phyloP scores from a whole-genome alignment of 2,797 vertebrate genomes.

The Rhinophrynus dorsalis region DNA sequence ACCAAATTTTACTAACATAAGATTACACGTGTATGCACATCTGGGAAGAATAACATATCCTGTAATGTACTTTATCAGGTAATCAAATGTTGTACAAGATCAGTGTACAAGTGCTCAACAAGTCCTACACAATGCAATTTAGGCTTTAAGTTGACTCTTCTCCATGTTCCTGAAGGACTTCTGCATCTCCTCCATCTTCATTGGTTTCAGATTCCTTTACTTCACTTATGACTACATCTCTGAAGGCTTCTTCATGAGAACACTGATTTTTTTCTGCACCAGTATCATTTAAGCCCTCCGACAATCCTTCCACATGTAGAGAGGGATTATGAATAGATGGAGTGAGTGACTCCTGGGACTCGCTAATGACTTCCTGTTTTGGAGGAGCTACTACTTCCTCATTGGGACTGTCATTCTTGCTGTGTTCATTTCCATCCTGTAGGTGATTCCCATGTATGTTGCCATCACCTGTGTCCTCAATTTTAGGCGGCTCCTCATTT shows the following conservation, averaged over 20 bases:
- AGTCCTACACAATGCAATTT: slow-evolving; percentile 18
- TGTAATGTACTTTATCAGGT: not conserved
- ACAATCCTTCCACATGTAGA: not conserved
- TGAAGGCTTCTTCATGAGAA: fast-evolving
- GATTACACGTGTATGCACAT: not conserved
- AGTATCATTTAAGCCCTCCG: slow-evolving; percentile 28
- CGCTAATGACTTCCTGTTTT: not conserved
- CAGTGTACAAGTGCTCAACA: slow-evolving; percentile 19
- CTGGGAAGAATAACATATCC: not conserved
- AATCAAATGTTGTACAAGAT: slow-evolving; percentile 5
- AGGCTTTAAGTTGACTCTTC: slow-evolving; percentile 33
- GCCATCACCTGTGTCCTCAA: slow-evolving; percentile 46
- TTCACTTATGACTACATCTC: not conserved
- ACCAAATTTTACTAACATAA: slow-evolving; percentile 6
- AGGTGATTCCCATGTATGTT: slow-evolving; percentile 44
- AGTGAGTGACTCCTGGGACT: not conserved
- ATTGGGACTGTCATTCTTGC: slow-evolving; percentile 32
- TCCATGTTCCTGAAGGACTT: not conserved
- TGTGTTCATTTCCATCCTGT: slow-evolving; percentile 49
- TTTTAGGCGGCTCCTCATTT: slow-evolving; percentile 57
- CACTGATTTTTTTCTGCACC: not conserved
- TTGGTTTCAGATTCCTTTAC: fast-evolving
- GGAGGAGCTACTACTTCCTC: not conserved
- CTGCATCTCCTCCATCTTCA: slow-evolving; percentile 20
- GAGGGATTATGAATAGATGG: not conserved